A percentile compares a stretch with the other conserved stretches of the same genome.
These are phyloP conservation scores for Muscicapa striata DNA, from an alignment of 2,797 vertebrate species.

Conservation along the genomic window DNA sequence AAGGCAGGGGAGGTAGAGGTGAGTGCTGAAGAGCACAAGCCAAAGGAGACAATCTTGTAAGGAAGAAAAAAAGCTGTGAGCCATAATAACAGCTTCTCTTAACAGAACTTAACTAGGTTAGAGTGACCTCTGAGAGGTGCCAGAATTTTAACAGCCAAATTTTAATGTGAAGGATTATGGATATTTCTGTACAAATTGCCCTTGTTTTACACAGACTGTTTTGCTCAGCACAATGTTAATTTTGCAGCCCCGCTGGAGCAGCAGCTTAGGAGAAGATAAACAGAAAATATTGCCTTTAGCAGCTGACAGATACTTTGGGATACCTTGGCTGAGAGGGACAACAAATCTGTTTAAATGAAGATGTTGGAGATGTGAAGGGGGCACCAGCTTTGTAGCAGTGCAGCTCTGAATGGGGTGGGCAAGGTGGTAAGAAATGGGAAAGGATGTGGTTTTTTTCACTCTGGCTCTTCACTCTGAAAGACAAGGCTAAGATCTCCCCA, in stretches of 20 bases:
- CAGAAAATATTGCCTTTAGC: conserved; percentile 54
- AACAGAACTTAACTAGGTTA: conserved; percentile 71
- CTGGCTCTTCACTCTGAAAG: background rate
- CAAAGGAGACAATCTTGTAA: conserved; percentile 41
- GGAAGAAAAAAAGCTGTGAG: conserved; percentile 34
- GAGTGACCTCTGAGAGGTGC: conserved; percentile 58
- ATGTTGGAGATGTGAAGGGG: background rate
- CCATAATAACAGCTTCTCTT: conserved; percentile 51
- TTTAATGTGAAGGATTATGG: conserved; percentile 69
- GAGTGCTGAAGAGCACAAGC: background rate
- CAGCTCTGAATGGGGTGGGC: background rate
- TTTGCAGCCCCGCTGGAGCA: conserved; percentile 52
- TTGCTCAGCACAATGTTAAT: conserved; percentile 59
- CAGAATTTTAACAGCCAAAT: conserved; percentile 65
- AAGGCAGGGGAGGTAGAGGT: background rate
- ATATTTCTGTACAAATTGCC: conserved; percentile 70
- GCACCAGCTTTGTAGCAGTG: background rate
- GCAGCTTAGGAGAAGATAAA: conserved; percentile 41
- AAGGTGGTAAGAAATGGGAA: background rate
- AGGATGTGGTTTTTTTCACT: background rate
- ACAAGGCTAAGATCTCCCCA: background rate
- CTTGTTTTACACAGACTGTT: conserved; percentile 64
- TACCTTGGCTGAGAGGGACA: background rate
- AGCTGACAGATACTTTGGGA: background rate
- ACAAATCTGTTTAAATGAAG: background rate